phyloP scores from a whole-genome alignment of 2,113 vertebrate species.

The Megaleporinus macrocephalus region DNA sequence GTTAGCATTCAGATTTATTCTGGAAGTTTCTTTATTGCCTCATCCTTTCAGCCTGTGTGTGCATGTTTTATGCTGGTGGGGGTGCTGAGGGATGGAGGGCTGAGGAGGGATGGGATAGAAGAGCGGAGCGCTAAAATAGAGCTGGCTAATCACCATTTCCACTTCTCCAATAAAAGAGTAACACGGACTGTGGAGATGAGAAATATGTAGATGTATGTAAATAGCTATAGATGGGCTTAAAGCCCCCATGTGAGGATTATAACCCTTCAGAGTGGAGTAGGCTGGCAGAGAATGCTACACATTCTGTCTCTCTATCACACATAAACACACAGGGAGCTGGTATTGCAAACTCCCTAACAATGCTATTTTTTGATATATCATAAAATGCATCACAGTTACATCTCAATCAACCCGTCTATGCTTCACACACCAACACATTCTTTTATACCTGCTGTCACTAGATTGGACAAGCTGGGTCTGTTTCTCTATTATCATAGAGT shows the following conservation, averaged over 20 bases:
- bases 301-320: neutral
- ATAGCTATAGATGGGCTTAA: constrained; percentile 68
- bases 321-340: constrained; percentile 3
- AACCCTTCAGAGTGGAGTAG: constrained; percentile 70
- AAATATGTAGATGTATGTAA: constrained; percentile 80
- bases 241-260: constrained; percentile 72
- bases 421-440: too few species aligned
- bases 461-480: too few species aligned
- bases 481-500: too few species aligned
- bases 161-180: constrained; percentile 71
- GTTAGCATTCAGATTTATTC: constrained; percentile 64
- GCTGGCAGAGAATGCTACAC: constrained; percentile 53
- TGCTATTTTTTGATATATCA: too few species aligned
- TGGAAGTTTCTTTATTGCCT: neutral
- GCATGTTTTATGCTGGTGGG: neutral
- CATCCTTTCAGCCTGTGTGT: constrained; percentile 42
- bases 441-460: too few species aligned
- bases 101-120: constrained; percentile 31
- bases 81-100: neutral
- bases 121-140: constrained; percentile 53
- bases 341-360: too few species aligned
- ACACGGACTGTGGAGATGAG: constrained; percentile 71
- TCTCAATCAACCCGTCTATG: too few species aligned
- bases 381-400: too few species aligned
- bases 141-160: constrained; percentile 63